Evolutionary conservation across 2,113 vertebrate species (phyloP).

Genomic region (Pollachius pollachius): DNA sequence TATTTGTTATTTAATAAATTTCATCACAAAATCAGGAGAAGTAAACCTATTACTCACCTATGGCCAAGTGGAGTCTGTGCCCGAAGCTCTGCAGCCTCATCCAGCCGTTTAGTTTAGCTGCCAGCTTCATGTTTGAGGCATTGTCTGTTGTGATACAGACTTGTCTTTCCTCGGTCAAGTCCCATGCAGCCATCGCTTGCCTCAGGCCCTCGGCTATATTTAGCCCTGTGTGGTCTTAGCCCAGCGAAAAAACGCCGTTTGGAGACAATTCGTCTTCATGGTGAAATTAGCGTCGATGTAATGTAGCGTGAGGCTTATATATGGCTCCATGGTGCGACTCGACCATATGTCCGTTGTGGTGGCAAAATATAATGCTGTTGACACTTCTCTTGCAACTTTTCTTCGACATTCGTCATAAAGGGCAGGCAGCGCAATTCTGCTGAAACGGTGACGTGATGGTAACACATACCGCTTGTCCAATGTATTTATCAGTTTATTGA

Average conservation of each 20-base stretch:
- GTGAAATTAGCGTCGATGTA: constrained; percentile 10
- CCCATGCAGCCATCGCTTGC: not conserved
- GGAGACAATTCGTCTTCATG: constrained; percentile 13
- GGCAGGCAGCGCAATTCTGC: no score
- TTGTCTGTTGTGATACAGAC: constrained; percentile 3
- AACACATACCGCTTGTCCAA: no score
- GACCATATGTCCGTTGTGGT: not conserved
- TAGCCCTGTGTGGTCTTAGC: constrained; percentile 8
- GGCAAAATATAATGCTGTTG: not conserved
- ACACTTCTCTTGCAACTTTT: not conserved
- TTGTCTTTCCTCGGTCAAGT: not conserved
- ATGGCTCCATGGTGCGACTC: not conserved
- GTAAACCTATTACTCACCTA: no score
- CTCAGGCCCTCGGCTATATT: not conserved
- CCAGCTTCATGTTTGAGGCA: not conserved
- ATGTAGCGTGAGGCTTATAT: constrained; percentile 16
- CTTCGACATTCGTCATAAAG: not conserved
- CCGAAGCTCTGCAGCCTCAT: no score
- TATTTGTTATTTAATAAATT: no score
- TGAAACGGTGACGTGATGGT: no score
- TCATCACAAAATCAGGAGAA: no score
- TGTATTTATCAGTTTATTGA: no score
- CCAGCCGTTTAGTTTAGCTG: no score
- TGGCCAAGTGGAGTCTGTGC: no score
- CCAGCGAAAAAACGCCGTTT: constrained; percentile 15